These are phyloP conservation scores for Electrophaes corylata DNA, from an alignment of 2,888 invertebrate species.

Conservation along the genomic window DNA sequence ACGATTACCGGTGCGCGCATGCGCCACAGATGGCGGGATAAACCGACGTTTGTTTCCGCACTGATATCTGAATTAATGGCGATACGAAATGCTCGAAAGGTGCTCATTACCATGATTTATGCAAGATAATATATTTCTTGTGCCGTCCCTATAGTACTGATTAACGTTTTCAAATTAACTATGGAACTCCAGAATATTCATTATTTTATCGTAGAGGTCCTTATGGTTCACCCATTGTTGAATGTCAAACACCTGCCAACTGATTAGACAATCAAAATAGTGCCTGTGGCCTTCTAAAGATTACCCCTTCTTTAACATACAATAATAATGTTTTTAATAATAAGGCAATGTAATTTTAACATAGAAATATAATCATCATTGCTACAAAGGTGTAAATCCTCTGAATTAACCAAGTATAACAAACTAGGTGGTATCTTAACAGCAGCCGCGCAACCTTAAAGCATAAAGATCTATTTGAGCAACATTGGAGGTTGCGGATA, in stretches of 20 bases:
- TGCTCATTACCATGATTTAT: slow-evolving; percentile 84
- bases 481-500: slow-evolving; percentile 40
- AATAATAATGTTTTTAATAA: neutral
- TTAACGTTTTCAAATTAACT: slow-evolving; percentile 62
- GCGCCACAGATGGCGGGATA: slow-evolving; percentile 82
- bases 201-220: slow-evolving; percentile 41
- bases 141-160: slow-evolving; percentile 65
- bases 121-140: slow-evolving; percentile 78
- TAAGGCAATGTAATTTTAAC: neutral
- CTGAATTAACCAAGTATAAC: neutral
- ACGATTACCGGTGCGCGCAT: slow-evolving; percentile 83
- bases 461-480: slow-evolving; percentile 35
- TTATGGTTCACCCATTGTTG: slow-evolving; percentile 28
- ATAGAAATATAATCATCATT: slow-evolving; percentile 7
- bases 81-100: slow-evolving; percentile 82
- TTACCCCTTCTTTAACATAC: neutral
- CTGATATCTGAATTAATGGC: slow-evolving; percentile 84
- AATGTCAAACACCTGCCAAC: slow-evolving; percentile 25
- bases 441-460: slow-evolving; percentile 25
- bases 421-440: slow-evolving; percentile 25
- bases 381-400: neutral
- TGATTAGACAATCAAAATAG: slow-evolving; percentile 12
- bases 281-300: slow-evolving; percentile 3
- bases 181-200: slow-evolving; percentile 43
- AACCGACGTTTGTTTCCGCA: slow-evolving; percentile 84